These are phyloP conservation scores for Leucoma salicis DNA, from an alignment of 2,888 invertebrate genomes.

Conservation along the genomic window DNA sequence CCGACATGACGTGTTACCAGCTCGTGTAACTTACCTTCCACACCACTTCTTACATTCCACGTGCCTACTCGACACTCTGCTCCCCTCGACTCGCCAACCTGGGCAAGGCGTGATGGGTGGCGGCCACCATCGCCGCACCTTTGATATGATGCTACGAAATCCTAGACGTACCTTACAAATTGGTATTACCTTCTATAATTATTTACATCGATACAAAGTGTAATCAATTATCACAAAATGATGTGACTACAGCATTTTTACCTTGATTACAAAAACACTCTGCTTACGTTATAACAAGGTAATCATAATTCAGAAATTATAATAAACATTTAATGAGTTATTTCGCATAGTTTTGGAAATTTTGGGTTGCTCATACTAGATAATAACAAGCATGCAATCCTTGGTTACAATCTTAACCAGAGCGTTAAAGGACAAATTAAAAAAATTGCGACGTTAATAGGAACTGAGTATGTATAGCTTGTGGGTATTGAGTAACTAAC, in stretches of 20 bases:
- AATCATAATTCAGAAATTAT: constrained; percentile 27
- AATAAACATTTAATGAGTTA: constrained; percentile 39
- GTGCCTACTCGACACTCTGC: no score
- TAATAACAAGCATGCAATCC: constrained; percentile 51
- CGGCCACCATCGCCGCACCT: no score
- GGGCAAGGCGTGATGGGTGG: no score
- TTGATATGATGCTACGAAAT: no score
- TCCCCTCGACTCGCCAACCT: no score
- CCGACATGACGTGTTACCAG: no score
- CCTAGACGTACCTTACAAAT: no score
- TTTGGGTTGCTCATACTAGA: constrained; percentile 42
- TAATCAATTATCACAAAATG: no score
- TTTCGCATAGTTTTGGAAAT: constrained; percentile 46
- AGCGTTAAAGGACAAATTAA: constrained; percentile 61
- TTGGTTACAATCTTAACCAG: constrained; percentile 59
- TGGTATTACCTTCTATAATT: no score
- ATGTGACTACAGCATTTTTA: neutral
- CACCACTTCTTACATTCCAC: no score
- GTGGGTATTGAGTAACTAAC: constrained; percentile 5
- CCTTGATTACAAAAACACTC: neutral
- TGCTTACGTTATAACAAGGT: constrained; percentile 13
- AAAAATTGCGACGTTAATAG: constrained; percentile 34
- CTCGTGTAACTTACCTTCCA: no score
- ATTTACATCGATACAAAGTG: no score
- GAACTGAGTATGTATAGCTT: constrained; percentile 15